Evolutionary conservation across 2,888 invertebrate species (phyloP).

Genomic region (Clunio marinus): DNA sequence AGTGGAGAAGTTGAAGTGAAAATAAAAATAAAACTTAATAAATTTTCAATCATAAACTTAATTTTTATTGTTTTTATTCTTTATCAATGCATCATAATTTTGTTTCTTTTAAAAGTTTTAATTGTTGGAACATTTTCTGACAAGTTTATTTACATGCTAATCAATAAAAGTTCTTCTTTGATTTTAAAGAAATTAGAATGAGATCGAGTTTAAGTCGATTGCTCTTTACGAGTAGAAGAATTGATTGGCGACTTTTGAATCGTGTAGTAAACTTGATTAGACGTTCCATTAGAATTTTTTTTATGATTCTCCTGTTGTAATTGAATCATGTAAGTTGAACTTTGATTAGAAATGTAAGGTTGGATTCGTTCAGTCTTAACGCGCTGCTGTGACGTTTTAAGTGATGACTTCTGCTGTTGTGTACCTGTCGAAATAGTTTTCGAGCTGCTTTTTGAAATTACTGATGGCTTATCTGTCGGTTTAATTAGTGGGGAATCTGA

Average conservation of each 20-base stretch:
- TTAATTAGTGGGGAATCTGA: not conserved
- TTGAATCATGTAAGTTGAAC: not conserved
- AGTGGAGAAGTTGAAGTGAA: not conserved
- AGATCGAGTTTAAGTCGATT: not conserved
- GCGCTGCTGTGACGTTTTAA: not conserved
- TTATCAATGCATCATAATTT: too few species aligned
- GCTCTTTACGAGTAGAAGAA: too few species aligned
- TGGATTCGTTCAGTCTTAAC: constrained; percentile 17
- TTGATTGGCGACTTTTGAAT: too few species aligned
- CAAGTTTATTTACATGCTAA: not conserved
- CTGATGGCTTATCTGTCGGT: not conserved
- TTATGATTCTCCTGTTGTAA: too few species aligned
- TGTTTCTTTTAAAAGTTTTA: too few species aligned
- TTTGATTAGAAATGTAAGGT: not conserved
- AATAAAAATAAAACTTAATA: too few species aligned
- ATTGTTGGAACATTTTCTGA: too few species aligned
- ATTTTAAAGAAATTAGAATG: not conserved
- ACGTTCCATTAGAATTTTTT: too few species aligned
- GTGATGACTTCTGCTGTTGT: not conserved
- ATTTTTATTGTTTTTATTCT: too few species aligned
- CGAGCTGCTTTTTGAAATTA: not conserved
- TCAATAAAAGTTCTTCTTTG: not conserved
- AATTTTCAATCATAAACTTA: too few species aligned
- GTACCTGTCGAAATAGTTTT: not conserved
- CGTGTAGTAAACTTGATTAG: too few species aligned